Evolutionary conservation across 2,888 invertebrate genomes (phyloP).

Genomic region (Acronicta alni): DNA sequence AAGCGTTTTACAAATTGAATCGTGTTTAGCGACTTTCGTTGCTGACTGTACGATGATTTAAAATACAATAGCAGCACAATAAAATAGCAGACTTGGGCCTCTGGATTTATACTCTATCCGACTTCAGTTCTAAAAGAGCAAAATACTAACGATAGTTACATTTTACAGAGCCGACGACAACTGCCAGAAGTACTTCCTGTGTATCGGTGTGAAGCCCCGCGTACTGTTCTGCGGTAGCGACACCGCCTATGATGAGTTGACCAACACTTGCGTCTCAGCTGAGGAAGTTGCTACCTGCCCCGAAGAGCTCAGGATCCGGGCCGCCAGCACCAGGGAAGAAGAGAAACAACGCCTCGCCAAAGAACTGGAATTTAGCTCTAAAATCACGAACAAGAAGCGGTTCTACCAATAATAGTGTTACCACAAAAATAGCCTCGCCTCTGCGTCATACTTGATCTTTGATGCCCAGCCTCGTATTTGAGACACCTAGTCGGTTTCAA

Average conservation of each 20-base stretch:
- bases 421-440: slow-evolving; percentile 10
- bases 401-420: slow-evolving; percentile 8
- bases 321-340: slow-evolving; percentile 70
- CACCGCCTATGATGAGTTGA: slow-evolving; percentile 93
- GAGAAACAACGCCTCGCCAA: slow-evolving; percentile 72
- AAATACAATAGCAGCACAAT: no score
- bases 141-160: neutral
- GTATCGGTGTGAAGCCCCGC: slow-evolving; percentile 93
- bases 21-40: no score
- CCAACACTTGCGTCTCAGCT: slow-evolving; percentile 92
- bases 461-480: slow-evolving; percentile 30
- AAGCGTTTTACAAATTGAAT: no score
- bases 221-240: slow-evolving; percentile 93
- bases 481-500: slow-evolving; percentile 36
- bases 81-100: no score
- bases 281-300: slow-evolving; percentile 94
- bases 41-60: no score
- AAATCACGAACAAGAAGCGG: slow-evolving; percentile 33
- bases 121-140: neutral
- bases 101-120: no score
- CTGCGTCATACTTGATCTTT: slow-evolving; percentile 25
- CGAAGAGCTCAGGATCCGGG: slow-evolving; percentile 69
- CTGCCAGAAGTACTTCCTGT: slow-evolving; percentile 94
- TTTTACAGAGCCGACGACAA: slow-evolving; percentile 89
- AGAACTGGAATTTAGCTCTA: slow-evolving; percentile 67